Evolutionary conservation across 2,113 vertebrate genomes (phyloP), one percentile per base, ranked within the genome.

Genomic region (Delphinapterus leucas): DNA sequence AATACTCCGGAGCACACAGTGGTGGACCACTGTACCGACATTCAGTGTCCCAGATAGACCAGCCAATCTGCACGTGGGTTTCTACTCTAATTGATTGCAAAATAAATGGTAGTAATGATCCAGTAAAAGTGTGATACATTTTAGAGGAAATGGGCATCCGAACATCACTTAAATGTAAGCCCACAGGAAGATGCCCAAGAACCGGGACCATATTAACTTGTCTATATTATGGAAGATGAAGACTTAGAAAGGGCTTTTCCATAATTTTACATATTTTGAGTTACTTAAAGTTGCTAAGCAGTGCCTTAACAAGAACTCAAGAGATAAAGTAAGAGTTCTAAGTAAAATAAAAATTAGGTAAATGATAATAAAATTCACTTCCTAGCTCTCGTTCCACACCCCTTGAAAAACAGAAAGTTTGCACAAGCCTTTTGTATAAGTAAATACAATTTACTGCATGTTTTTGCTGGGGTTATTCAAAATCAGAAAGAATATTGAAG

Each of bases 1-100:
- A 33, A 31, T 25, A 26, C 11, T 4, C 31, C 15, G 0, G 11
- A 3, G 2, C 8, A 1, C 1, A 7, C 47, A 6, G 0, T 5
- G 41, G 68, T 8, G 33, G 67, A 28, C 5, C 53, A 53, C 53
- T 18, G 5, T 6, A 65, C 23, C 38, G 5, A 2, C 0, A 0
- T 9, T 60, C 33, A 0, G 3, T 2, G 44, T 28, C 25, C 68
- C 53, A 8, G 23, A 20, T 1, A 41, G 53, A 79, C 53, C 20
- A 3, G 5, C 13, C 23, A 1, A 38, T 26, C 65, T 5, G 1
- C 9, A 0, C 1, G 3, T 1, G 58, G 26, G 13, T 31, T 41
- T 61, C 77, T 88, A 2, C 49, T 26, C 8, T n/a, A 1, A 17
- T 38, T 58, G 36, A 65, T 6, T 63, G 36, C n/a, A 67, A 53